Base-by-base conservation (phyloP, 2,113 vertebrate genomes). In the Rhynchomys soricoides region DNA sequence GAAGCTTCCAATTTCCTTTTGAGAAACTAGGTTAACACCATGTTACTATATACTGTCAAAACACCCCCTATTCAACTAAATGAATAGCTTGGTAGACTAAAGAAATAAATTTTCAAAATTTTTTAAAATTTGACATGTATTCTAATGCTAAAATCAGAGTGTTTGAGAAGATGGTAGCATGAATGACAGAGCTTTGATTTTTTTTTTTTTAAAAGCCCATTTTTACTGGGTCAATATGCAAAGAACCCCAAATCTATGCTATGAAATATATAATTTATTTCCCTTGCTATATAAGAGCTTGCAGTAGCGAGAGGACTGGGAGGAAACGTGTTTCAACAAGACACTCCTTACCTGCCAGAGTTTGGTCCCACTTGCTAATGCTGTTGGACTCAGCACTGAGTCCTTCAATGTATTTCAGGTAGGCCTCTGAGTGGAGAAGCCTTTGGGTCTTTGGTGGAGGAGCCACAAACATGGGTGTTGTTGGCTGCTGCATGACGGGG, bases 321-420 rank as follows among this genome's bases (percentile, higher is more conserved):
- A 94, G 37, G n/a, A 92, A 77, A 26, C 1, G 43, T 17, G 12
- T 94, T 89, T 96, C 19, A 13, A 77, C 74, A 81, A 74, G 7
- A 83, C 90, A 98, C 71, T 99, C 99, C 98, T 99, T 96, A 99
- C 99, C 99, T 99, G 99, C 99, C 40, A 99, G 99, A 0, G 99
- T 99, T 97, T 99, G 99, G 98, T 99, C 99, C 99, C 99, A 99
- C 97, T 99, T 99, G 99, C 99, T 99, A 96, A 99, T 98, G 12
- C 99, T 99, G 73, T 98, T 98, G 4, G 99, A 99, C 73, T 99
- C 99, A 9, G 99, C 99, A 85, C 98, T 99, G n/a, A 99, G 99
- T 66, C 99, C 99, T 98, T 99, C 99, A 0, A 99, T 99, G 85
- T 99, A 99, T 97, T 99, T 99, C 97, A 99, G 99, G 95, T 99